Evolutionary conservation across 2,797 vertebrate species (phyloP).

Genomic region (Phylloscopus collybita): DNA sequence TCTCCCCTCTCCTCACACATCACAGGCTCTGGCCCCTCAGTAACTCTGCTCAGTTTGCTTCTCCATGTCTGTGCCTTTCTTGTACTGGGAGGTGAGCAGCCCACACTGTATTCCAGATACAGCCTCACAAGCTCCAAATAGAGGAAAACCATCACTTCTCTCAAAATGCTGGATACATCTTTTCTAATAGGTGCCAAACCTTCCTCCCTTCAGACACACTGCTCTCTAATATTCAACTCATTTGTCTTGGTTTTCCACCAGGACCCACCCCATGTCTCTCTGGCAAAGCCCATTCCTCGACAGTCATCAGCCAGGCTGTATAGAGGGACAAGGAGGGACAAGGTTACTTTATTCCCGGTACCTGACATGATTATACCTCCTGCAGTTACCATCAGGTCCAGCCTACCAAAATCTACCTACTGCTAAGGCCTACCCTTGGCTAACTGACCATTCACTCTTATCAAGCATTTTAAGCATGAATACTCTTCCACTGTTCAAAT

Average conservation of each 20-base stretch:
- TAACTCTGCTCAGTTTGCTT: background rate
- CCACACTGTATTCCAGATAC: background rate
- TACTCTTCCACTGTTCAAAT: background rate
- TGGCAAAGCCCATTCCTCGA: background rate
- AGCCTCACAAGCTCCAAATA: fast-evolving
- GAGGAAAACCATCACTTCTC: background rate
- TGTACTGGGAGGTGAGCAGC: background rate
- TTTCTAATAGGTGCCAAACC: background rate
- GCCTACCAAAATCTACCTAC: background rate
- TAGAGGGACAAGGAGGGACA: background rate
- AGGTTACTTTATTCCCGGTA: background rate
- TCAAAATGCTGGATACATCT: background rate
- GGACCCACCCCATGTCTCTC: background rate
- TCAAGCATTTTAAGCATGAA: background rate
- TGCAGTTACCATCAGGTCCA: background rate
- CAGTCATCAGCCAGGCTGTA: background rate
- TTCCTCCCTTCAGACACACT: background rate
- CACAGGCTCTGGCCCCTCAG: background rate
- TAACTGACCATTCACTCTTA: fast-evolving
- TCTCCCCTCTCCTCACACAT: background rate
- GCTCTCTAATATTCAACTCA: background rate
- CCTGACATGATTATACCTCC: background rate
- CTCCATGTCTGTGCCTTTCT: background rate
- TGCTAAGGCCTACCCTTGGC: background rate
- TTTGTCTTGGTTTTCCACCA: background rate